Evolutionary conservation across 1,140 invertebrate species (phyloP).

Genomic region (Nasonia longicornis): DNA sequence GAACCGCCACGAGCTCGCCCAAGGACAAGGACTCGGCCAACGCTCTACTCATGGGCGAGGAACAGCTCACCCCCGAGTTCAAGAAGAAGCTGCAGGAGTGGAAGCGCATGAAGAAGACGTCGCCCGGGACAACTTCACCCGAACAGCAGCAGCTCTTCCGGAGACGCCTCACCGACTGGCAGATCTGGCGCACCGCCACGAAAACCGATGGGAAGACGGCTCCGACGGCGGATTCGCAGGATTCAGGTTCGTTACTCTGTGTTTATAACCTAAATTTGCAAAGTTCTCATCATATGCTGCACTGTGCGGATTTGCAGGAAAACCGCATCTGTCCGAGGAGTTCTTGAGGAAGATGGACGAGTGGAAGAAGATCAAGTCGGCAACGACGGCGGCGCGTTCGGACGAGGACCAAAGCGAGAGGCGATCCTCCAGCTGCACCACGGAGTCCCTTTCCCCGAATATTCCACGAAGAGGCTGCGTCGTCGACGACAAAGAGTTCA

Average conservation of each 20-base stretch:
- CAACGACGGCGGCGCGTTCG: conserved; percentile 47
- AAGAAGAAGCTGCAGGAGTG: conserved; percentile 87
- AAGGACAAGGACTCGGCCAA: conserved; percentile 51
- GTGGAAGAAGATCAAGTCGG: conserved; percentile 72
- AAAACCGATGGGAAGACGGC: conserved; percentile 59
- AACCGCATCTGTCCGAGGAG: conserved; percentile 75
- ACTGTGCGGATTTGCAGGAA: conserved; percentile 58
- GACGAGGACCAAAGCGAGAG: conserved; percentile 62
- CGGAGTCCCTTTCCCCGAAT: background rate
- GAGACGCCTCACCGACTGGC: conserved; percentile 78
- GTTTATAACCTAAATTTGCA: background rate
- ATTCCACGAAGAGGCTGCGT: conserved; percentile 43
- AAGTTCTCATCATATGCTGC: conserved; percentile 45
- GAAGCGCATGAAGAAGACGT: conserved; percentile 79
- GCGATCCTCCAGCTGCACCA: background rate
- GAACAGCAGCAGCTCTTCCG: conserved; percentile 53
- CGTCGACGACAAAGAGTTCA: conserved; percentile 67
- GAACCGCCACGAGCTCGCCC: background rate
- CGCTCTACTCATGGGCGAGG: conserved; percentile 68
- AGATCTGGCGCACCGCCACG: conserved; percentile 70
- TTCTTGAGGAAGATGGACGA: conserved; percentile 79
- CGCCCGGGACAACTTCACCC: conserved; percentile 55
- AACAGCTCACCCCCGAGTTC: conserved; percentile 81
- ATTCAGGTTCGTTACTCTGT: conserved; percentile 1
- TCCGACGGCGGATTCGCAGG: conserved; percentile 53